A percentile compares a stretch with the other conserved stretches of the same genome.
Evolutionary conservation across 2,888 invertebrate species (phyloP).

Genomic region (Calliphora vomitoria): DNA sequence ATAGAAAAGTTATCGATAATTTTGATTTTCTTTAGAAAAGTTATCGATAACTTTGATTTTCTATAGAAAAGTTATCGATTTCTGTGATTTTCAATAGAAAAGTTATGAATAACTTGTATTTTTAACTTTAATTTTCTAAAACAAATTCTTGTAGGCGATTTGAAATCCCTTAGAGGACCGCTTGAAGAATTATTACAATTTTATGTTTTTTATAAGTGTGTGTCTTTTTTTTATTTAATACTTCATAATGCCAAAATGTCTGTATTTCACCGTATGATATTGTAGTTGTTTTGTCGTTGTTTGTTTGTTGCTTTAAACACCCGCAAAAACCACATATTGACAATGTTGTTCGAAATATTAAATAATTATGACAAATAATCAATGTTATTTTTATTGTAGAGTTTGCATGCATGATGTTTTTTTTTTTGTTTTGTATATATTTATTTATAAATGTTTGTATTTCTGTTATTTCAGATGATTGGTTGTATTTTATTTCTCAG

Average conservation of each 20-base stretch:
- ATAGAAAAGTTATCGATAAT: no score
- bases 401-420: background rate
- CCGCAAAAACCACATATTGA: conserved; percentile 70
- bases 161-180: background rate
- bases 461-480: conserved; percentile 1
- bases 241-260: conserved; percentile 59
- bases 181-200: background rate
- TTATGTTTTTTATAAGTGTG: background rate
- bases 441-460: background rate
- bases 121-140: no score
- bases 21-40: no score
- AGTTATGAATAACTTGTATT: no score
- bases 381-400: conserved; percentile 34
- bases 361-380: conserved; percentile 68
- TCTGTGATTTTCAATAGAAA: no score
- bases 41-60: no score
- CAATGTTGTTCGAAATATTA: conserved; percentile 66
- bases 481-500: conserved; percentile 26
- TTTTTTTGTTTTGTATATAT: no score
- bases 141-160: background rate
- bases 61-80: no score
- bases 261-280: conserved; percentile 15
- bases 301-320: conserved; percentile 44
- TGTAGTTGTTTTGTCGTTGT: conserved; percentile 26
- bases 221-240: background rate